A percentile compares a stretch with the other conserved stretches of the same genome.
phyloP scores from a whole-genome alignment of 2,888 invertebrate genomes.

The Saturnia pavonia region DNA sequence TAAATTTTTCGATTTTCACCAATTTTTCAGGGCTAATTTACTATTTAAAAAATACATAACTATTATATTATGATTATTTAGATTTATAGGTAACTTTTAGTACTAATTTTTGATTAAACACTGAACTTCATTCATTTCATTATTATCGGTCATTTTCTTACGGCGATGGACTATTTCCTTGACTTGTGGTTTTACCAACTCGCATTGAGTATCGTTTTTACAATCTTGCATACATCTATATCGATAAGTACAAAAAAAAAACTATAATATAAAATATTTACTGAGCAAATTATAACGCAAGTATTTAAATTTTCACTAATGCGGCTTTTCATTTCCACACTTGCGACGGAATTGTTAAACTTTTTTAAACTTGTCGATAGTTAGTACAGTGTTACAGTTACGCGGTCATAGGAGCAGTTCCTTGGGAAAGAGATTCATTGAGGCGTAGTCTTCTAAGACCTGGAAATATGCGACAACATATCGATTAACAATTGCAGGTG shows the following conservation, averaged over 20 bases:
- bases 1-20: no score
- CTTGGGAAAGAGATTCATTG: constrained; percentile 91
- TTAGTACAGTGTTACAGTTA: constrained; percentile 22
- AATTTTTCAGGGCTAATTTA: no score
- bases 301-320: background rate
- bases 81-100: no score
- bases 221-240: background rate
- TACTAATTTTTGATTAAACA: no score
- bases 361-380: background rate
- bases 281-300: constrained; percentile 17
- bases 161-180: background rate
- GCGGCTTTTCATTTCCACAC: background rate
- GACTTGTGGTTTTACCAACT: background rate
- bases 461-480: constrained; percentile 50
- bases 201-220: background rate
- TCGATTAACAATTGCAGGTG: background rate
- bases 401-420: constrained; percentile 82
- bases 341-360: background rate
- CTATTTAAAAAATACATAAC: no score
- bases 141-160: no score
- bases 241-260: background rate
- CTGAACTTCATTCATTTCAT: no score
- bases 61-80: no score
- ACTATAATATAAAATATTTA: background rate
- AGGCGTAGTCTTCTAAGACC: constrained; percentile 90